Evolutionary conservation across 2,797 vertebrate genomes (phyloP), one percentile per base, ranked within the genome.

Genomic region (Triplophysa yarkandensis): DNA sequence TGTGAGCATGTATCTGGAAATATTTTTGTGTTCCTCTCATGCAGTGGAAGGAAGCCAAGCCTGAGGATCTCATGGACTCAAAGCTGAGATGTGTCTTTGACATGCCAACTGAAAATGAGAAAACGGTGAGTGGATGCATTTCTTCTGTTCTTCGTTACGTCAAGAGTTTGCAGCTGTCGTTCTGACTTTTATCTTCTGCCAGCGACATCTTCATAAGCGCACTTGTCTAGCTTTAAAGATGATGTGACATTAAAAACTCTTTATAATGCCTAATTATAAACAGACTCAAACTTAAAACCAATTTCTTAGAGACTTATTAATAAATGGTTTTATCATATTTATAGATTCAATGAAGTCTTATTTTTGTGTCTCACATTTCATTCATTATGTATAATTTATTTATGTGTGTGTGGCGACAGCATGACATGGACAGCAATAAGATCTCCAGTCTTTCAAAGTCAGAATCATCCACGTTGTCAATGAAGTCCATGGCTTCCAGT

Each of bases 21-120:
- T n/a, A n/a, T 46, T 71, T 19, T 25, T 41, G 36, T 72, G 67
- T 9, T 66, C 44, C 30, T 58, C 65, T 17, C 79, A 13, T 92
- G 55, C 86, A 99, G 97, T 99, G 97, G 97, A 99, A 98, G 93
- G 97, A 99, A 85, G 97, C 96, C 70, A 99, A 98, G 82, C 95
- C 96, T 0, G 97, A 99, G 41, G 97, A 99, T 80, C 93, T 99
- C 82, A 99, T 99, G 97, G 97, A 99, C 89, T 99, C 96, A n/a
- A 99, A 99, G 90, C 94, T 99, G 92, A 93, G 96, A 87, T 99
- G 97, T 91, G 93, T 97, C 86, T 99, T 99, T 88, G 97, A 99
- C 85, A 92, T 98, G 87, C 97, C 97, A 39, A 87, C 86, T 62
- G 97, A 98, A 86, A 98, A 95, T 44, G 97, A 98, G 85, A 99